Evolutionary conservation across 2,888 invertebrate genomes (phyloP).

Genomic region (Drosophila seclusa): DNA sequence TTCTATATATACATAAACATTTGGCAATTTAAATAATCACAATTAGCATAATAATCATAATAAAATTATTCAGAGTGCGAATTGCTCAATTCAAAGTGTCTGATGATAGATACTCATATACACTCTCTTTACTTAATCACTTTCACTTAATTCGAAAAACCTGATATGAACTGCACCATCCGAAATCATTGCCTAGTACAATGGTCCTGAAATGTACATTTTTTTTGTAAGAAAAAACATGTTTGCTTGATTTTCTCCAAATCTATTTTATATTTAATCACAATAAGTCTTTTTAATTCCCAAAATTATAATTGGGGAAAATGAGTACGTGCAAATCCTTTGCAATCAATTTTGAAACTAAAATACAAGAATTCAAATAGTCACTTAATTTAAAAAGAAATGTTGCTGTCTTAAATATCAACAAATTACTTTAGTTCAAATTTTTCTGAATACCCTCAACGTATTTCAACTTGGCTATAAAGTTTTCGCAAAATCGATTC

Average conservation of each 20-base stretch:
- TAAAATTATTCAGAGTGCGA: conserved; percentile 1
- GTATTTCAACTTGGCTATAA: neutral
- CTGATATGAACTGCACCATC: conserved; percentile 13
- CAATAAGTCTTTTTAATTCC: neutral
- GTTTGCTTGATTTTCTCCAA: neutral
- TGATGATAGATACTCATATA: conserved; percentile 1
- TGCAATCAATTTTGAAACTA: neutral
- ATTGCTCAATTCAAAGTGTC: neutral
- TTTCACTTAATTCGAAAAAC: conserved; percentile 27
- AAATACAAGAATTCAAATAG: neutral
- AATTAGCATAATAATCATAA: neutral
- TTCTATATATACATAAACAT: neutral
- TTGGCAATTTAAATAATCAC: neutral
- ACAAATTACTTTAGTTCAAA: neutral
- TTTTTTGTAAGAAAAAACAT: neutral
- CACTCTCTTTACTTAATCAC: conserved; percentile 55
- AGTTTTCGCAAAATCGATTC: neutral
- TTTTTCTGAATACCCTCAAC: neutral
- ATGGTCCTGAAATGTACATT: neutral
- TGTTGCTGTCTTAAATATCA: neutral
- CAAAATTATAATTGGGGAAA: neutral
- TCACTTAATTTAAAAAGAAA: neutral
- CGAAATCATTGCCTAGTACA: conserved; percentile 8
- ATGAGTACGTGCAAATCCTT: neutral
- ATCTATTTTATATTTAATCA: neutral